These are phyloP conservation scores for Nomada ruficornis DNA, from an alignment of 2,888 invertebrate species.

Conservation along the genomic window DNA sequence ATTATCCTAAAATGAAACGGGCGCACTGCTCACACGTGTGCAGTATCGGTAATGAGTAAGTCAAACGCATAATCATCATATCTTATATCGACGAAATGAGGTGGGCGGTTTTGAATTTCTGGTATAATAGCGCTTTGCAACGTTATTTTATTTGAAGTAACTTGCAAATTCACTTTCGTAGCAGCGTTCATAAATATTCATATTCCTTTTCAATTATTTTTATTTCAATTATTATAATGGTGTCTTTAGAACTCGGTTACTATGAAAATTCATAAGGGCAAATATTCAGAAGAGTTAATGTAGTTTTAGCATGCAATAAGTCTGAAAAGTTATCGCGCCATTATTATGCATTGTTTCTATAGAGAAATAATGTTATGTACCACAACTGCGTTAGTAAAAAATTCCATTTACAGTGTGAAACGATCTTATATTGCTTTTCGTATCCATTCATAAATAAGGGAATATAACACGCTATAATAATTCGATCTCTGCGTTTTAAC, in stretches of 20 bases:
- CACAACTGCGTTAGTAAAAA: not conserved
- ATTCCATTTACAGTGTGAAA: not conserved
- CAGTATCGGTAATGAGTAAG: constrained; percentile 1
- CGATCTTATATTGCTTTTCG: not conserved
- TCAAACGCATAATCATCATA: not conserved
- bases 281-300: not conserved
- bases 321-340: not conserved
- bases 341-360: constrained; percentile 12
- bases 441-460: too few species aligned
- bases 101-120: constrained; percentile 1
- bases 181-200: not conserved
- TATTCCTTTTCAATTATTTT: not conserved
- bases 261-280: not conserved
- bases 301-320: not conserved
- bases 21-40: constrained; percentile 8
- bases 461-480: not conserved
- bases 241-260: too few species aligned
- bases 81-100: not conserved
- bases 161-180: not conserved
- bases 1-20: constrained; percentile 3
- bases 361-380: not conserved
- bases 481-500: not conserved
- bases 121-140: not conserved
- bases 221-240: too few species aligned
- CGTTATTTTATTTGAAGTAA: not conserved